Percentiles rank a stretch among this genome's conserved stretches.
Evolutionary conservation across 1,140 invertebrate genomes (phyloP).

Genomic region (Micrasema minimum): DNA sequence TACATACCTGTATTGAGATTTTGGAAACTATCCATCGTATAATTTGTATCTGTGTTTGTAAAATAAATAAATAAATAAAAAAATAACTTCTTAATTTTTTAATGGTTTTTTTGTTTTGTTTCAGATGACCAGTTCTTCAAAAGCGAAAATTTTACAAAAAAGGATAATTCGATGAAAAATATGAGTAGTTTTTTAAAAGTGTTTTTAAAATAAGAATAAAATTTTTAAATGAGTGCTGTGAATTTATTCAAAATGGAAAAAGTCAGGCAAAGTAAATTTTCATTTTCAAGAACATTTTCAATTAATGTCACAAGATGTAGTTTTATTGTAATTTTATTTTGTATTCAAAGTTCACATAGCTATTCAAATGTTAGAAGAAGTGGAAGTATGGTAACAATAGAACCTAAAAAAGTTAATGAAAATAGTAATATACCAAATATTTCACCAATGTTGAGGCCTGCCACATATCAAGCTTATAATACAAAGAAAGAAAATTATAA

Average conservation of each 20-base stretch:
- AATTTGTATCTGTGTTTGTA: too few species aligned
- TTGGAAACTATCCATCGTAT: background rate
- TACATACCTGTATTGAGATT: background rate
- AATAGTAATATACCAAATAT: conserved; percentile 35
- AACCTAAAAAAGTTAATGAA: conserved; percentile 35
- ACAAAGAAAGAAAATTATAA: conserved; percentile 2
- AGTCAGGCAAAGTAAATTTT: background rate
- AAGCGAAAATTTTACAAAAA: background rate
- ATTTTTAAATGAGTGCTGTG: background rate
- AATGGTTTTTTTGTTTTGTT: background rate
- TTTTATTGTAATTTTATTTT: conserved; percentile 8
- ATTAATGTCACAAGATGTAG: background rate
- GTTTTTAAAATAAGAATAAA: background rate
- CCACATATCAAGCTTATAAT: background rate
- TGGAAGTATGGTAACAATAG: conserved; percentile 34
- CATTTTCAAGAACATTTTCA: background rate
- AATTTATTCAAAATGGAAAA: conserved; percentile 8
- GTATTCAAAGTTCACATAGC: conserved; percentile 12
- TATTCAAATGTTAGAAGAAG: conserved; percentile 51
- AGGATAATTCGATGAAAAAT: background rate
- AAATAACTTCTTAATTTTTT: background rate
- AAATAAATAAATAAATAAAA: background rate
- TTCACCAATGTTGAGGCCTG: conserved; percentile 47
- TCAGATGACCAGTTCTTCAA: background rate
- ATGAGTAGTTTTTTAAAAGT: background rate